These are phyloP conservation scores for Aethes cnicana DNA, from an alignment of 2,888 invertebrate genomes.

Conservation along the genomic window DNA sequence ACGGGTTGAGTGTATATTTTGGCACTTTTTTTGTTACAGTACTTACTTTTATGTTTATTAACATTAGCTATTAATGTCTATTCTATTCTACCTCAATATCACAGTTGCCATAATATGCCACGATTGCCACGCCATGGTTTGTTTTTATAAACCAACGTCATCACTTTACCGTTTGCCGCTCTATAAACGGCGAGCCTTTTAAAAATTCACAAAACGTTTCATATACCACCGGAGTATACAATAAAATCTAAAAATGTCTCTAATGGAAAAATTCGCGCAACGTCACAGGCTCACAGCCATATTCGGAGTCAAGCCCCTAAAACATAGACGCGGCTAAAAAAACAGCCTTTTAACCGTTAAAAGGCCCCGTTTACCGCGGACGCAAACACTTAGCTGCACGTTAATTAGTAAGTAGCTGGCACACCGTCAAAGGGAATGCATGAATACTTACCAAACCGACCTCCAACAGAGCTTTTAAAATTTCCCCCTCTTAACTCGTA, in stretches of 20 bases:
- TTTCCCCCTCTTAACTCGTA: constrained; percentile 70
- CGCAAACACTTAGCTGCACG: constrained; percentile 80
- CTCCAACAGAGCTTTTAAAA: constrained; percentile 77
- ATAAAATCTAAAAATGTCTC: constrained; percentile 34
- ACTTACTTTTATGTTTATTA: too few species aligned
- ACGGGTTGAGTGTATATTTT: too few species aligned
- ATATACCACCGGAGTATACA: not conserved
- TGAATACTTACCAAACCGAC: constrained; percentile 77
- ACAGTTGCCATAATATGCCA: too few species aligned
- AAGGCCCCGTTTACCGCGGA: constrained; percentile 81
- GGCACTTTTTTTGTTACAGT: too few species aligned
- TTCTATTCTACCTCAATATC: too few species aligned
- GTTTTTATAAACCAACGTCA: too few species aligned
- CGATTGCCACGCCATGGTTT: too few species aligned
- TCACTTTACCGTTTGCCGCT: too few species aligned
- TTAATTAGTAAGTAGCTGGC: constrained; percentile 81
- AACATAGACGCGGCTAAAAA: constrained; percentile 66
- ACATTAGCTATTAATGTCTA: too few species aligned
- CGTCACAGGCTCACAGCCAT: constrained; percentile 72
- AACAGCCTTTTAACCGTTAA: constrained; percentile 77
- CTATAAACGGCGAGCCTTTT: not conserved
- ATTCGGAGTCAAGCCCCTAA: constrained; percentile 71
- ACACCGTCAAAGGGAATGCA: constrained; percentile 81
- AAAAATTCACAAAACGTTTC: constrained; percentile 2
- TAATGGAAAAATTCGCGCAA: constrained; percentile 69